Evolutionary conservation across 2,797 vertebrate species (phyloP).

Genomic region (Dryobates pubescens): DNA sequence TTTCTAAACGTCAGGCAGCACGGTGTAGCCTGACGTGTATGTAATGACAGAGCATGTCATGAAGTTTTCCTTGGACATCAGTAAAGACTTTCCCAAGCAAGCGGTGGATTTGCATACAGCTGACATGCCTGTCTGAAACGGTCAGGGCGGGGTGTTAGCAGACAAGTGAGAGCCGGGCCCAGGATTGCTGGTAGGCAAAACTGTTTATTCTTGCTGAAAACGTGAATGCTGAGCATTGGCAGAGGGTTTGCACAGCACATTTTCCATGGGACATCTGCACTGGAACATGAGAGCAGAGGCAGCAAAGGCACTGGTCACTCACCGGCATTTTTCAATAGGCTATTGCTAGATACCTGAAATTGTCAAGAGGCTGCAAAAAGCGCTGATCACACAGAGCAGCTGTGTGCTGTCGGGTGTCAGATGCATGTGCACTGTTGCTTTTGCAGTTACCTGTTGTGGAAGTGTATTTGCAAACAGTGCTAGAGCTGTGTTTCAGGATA

Average conservation of each 20-base stretch:
- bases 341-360: neutral
- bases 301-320: neutral
- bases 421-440: neutral
- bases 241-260: neutral
- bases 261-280: neutral
- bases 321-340: neutral
- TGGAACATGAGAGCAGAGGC: neutral
- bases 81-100: neutral
- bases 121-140: neutral
- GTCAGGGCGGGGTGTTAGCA: neutral
- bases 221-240: neutral
- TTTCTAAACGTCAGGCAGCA: neutral
- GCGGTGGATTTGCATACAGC: neutral
- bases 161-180: neutral
- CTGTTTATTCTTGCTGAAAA: neutral
- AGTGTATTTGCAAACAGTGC: neutral
- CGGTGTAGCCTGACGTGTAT: neutral
- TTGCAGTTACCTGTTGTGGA: neutral
- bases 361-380: neutral
- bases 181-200: neutral
- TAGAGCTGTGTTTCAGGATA: neutral
- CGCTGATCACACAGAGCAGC: neutral
- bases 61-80: neutral
- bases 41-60: too few species aligned
- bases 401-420: neutral